phyloP scores from a whole-genome alignment of 2,113 vertebrate genomes.

The Labeo catla region DNA sequence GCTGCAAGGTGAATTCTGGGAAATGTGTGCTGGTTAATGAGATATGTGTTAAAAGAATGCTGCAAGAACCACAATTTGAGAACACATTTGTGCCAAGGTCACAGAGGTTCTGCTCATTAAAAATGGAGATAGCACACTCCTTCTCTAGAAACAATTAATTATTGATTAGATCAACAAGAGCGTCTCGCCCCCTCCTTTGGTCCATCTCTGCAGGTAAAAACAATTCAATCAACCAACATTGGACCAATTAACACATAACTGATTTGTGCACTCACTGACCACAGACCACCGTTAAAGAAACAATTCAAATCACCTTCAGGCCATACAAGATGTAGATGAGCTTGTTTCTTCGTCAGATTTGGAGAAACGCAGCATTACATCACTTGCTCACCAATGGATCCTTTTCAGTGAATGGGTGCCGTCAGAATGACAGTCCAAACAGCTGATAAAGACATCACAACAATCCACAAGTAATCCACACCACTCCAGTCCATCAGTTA shows the following conservation, averaged over 20 bases:
- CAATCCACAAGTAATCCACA: too few species aligned
- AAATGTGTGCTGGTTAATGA: neutral
- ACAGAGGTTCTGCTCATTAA: constrained; percentile 33
- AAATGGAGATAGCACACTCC: constrained; percentile 38
- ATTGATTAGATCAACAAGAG: constrained; percentile 46
- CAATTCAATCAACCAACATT: neutral
- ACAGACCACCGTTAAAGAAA: neutral
- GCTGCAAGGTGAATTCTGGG: neutral
- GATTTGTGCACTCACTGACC: neutral
- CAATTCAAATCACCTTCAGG: neutral
- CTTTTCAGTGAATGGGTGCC: too few species aligned
- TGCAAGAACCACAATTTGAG: neutral
- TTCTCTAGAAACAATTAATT: constrained; percentile 35
- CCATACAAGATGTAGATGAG: neutral
- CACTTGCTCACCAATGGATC: neutral
- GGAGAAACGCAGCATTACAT: neutral
- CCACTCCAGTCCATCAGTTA: too few species aligned
- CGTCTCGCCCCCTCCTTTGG: neutral
- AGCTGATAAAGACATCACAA: too few species aligned
- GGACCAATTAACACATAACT: neutral
- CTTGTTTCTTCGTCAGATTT: neutral
- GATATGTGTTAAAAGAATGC: neutral
- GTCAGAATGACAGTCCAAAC: too few species aligned
- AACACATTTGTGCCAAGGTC: constrained; percentile 42
- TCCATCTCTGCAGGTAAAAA: neutral